Base-by-base conservation (phyloP, 2,888 invertebrate genomes). In the Ferrisia virgata region DNA sequence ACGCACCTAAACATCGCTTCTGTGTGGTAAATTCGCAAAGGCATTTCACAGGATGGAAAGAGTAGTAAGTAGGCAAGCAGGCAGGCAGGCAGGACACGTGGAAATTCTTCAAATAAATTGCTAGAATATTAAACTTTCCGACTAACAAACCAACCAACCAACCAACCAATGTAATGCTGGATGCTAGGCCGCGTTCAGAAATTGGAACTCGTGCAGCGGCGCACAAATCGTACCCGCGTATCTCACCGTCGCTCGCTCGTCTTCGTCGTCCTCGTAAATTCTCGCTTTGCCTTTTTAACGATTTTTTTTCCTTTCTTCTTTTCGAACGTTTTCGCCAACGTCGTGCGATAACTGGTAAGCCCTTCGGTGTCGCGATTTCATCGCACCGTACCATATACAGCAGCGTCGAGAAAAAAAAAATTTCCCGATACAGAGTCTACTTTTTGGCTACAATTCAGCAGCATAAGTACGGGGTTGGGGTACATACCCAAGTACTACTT, bases 141-240 rank as follows among this genome's bases (percentile, higher is more conserved):
- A 36, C 36, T 6, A 47, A n/a, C n/a, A n/a, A n/a, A n/a, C n/a
- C n/a, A n/a, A n/a, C n/a, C n/a, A n/a, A n/a, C n/a, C n/a, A n/a
- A n/a, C n/a, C n/a, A n/a, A n/a, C n/a, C n/a, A n/a, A n/a, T n/a
- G n/a, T n/a, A n/a, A n/a, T 18, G 47, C 18, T 36, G 5, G 36
- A 36, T 36, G 18, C 47, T 0, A 47, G n/a, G 47, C 47, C 8
- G n/a, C 18, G 47, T 6, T 47, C 18, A 47, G 47, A 18, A 64
- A 64, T 28, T 64, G 28, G 58, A 11, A n/a, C 58, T 64, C n/a
- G 28, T 47, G 58, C 58, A 64, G 58, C 58, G 58, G 58, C 58
- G 58, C 58, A 64, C 58, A 64, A 64, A 64, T 64, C 39, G n/a
- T n/a, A n/a, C n/a, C n/a, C n/a, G n/a, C n/a, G n/a, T n/a, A 47